phyloP scores from a whole-genome alignment of 1,140 invertebrate genomes.

The Drosophila watanabei region DNA sequence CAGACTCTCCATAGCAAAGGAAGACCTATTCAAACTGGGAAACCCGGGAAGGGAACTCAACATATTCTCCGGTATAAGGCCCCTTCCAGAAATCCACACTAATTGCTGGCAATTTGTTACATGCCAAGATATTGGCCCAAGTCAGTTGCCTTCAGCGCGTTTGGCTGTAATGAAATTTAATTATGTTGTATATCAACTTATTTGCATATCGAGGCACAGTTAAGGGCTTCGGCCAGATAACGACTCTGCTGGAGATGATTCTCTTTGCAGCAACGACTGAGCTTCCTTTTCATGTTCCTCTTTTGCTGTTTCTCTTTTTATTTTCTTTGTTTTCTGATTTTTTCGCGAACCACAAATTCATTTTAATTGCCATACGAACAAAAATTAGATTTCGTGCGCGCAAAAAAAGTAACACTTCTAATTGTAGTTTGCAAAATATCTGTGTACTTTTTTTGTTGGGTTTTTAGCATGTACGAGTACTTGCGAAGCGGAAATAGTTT shows the following conservation, averaged over 20 bases:
- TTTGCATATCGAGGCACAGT: slow-evolving; percentile 73
- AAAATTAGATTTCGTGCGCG: slow-evolving; percentile 72
- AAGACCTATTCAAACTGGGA: neutral
- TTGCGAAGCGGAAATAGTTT: slow-evolving; percentile 73
- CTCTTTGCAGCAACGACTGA: slow-evolving; percentile 16
- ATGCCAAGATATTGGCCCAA: slow-evolving; percentile 42
- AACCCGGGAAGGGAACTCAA: neutral
- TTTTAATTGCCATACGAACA: slow-evolving; percentile 63
- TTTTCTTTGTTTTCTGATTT: slow-evolving; percentile 18
- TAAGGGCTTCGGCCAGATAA: slow-evolving; percentile 49
- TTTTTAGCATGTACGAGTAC: slow-evolving; percentile 23
- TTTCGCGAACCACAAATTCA: slow-evolving; percentile 52
- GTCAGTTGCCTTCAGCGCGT: slow-evolving; percentile 49
- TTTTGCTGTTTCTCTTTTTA: slow-evolving; percentile 13
- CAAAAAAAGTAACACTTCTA: slow-evolving; percentile 61
- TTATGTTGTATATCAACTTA: slow-evolving; percentile 79
- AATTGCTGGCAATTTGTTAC: slow-evolving; percentile 78
- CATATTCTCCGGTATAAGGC: slow-evolving; percentile 10
- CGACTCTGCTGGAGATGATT: slow-evolving; percentile 24
- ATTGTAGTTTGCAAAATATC: slow-evolving; percentile 45
- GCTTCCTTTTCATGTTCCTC: slow-evolving; percentile 53
- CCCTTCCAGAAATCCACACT: slow-evolving; percentile 38
- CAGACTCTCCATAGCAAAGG: neutral
- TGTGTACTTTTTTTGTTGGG: slow-evolving; percentile 18
- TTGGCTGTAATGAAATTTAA: slow-evolving; percentile 79